A percentile compares a stretch with the other conserved stretches of the same genome.
Evolutionary conservation across 2,888 invertebrate species (phyloP).

Genomic region (Stratiomys singularior): DNA sequence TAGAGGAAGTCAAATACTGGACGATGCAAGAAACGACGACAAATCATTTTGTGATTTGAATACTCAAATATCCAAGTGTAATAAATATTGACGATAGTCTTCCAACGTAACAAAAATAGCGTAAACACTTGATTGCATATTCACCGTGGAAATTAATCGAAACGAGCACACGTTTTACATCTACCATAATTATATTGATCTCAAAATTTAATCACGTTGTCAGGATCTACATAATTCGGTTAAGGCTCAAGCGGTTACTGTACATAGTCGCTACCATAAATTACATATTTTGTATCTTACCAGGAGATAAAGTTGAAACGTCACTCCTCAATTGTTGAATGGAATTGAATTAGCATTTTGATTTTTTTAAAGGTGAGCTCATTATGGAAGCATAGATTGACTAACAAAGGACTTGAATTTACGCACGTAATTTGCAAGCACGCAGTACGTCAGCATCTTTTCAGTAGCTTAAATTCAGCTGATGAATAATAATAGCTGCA

Average conservation of each 20-base stretch:
- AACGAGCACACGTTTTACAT: not conserved
- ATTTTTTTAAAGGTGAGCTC: not conserved
- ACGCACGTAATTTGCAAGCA: not conserved
- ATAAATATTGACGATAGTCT: not conserved
- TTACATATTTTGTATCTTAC: not conserved
- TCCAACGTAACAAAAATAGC: not conserved
- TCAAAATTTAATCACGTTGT: conserved; percentile 1
- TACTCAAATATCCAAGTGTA: not conserved
- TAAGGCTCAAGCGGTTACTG: not conserved
- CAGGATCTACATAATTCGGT: not conserved
- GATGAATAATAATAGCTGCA: too few species aligned
- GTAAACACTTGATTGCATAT: not conserved
- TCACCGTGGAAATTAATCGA: not conserved
- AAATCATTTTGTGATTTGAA: conserved; percentile 14
- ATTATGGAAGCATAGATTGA: not conserved
- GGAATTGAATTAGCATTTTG: not conserved
- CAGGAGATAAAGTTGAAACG: not conserved
- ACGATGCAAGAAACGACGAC: not conserved
- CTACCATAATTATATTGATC: not conserved
- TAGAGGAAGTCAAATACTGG: conserved; percentile 6
- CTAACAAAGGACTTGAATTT: too few species aligned
- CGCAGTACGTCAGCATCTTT: too few species aligned
- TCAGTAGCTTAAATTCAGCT: too few species aligned
- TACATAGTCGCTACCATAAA: not conserved
- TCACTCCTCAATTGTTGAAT: not conserved